Evolutionary conservation across 2,888 invertebrate species (phyloP), one percentile per base, ranked within the genome.

Genomic region (Sinohyriopsis cumingii): DNA sequence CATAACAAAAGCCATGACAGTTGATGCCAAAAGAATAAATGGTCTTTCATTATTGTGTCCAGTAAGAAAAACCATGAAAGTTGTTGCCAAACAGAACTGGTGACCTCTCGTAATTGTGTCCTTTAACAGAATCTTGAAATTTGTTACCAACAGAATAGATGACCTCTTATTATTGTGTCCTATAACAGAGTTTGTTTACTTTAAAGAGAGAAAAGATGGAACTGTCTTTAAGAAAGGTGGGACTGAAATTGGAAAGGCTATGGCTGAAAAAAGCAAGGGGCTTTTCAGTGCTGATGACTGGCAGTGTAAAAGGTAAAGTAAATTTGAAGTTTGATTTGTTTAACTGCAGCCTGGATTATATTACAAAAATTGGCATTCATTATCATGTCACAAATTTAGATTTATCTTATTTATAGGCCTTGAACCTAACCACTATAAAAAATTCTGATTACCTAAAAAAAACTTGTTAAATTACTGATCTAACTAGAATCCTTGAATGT

Each of bases 241-340:
- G 0, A 95, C 96, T 72, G 99, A 99, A 92, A 98, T 99, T 83
- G 99, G 99, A 5, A 99, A 99, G 92, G 95, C 95, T 28, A 96
- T 98, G 55, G 99, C 99, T 0, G 99, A 99, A 90, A 99, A 99
- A 91, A 97, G 97, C 86, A 94, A 96, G 83, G 98, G 98, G n/a
- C 92, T 98, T 73, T 94, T 95, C 90, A 96, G 97, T 91, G 99
- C 99, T 56, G 99, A 99, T 90, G 99, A 99, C 91, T 99, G 99
- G 99, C 97, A 98, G 89, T 99, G 99, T 91, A 96, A 96, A 91
- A 98, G 98, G 92, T 93, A 84, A 84, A n/a, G 15, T 62, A n/a
- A 5, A 56, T 20, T 25, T 19, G 22, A 61, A 15, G 20, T 55
- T 56, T 65, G 22, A n/a, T 65, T 59, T 22, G 15, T n/a, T 60